These are phyloP conservation scores for Leptinotarsa defecta DNA, from an alignment of 1,140 invertebrate genomes.

Conservation along the genomic window DNA sequence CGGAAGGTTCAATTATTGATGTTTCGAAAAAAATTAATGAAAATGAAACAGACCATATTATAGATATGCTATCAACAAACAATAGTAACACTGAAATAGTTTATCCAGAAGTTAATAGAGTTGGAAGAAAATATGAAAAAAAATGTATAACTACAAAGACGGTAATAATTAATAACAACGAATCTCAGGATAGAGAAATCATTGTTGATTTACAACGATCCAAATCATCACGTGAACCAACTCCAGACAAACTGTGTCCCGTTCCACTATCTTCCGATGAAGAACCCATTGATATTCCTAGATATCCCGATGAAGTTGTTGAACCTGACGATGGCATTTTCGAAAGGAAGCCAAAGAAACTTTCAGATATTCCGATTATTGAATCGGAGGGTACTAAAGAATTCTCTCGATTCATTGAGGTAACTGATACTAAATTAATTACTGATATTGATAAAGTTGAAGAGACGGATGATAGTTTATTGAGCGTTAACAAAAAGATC, in stretches of 20 bases:
- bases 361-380: constrained; percentile 53
- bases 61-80: neutral
- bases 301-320: constrained; percentile 71
- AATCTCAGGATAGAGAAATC: constrained; percentile 56
- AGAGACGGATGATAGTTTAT: constrained; percentile 63
- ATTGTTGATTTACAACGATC: constrained; percentile 69
- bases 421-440: constrained; percentile 58
- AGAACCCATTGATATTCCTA: constrained; percentile 64
- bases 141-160: constrained; percentile 54
- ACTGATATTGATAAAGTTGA: constrained; percentile 53
- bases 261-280: constrained; percentile 62
- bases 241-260: constrained; percentile 68
- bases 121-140: constrained; percentile 28
- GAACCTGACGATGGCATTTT: constrained; percentile 69
- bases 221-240: constrained; percentile 72
- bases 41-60: neutral
- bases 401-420: constrained; percentile 60
- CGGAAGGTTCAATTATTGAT: neutral
- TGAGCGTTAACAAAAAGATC: constrained; percentile 70
- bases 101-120: neutral
- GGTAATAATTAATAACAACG: constrained; percentile 50
- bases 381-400: constrained; percentile 54
- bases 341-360: constrained; percentile 57
- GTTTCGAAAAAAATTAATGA: neutral
- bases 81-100: neutral